Evolutionary conservation across 1,140 invertebrate species (phyloP), one percentile per base, ranked within the genome.

Genomic region (Phymorhynchus buccinoides): DNA sequence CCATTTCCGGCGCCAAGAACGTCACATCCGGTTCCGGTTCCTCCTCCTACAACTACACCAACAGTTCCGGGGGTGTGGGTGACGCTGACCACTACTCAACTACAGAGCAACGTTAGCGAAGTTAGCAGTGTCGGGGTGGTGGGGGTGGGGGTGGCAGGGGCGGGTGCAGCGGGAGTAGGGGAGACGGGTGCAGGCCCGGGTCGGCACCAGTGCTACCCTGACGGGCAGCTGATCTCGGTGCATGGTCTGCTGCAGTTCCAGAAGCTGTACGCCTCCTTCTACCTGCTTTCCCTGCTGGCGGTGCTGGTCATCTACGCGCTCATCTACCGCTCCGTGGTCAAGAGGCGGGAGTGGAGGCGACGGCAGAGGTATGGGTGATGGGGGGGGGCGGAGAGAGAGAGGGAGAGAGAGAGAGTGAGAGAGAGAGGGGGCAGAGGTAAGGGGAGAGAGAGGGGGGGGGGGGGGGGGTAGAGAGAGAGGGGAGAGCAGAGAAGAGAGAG

Each of bases 261-360:
- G 52, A 91, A 90, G 41, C 85, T 91, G 44, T 90, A 90, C 82
- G 89, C 89, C 4, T 91, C 89, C 0, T 85, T 92, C 14, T 92
- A 90, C 81, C 81, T 91, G 2, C 88, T 91, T 12, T 87, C 90
- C 3, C 87, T 90, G 52, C 80, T 90, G n/a, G 82, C 88, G 9
- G 90, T 92, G 6, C 87, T 86, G 39, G 87, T 91, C 62, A 86
- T 92, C 39, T 92, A 92, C 82, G 89, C 87, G n/a, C 81, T 92
- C 2, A 90, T 92, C 73, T 90, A 89, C 78, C 85, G 86, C 75
- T 91, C 90, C 12, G 88, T 92, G 18, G 84, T 89, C 30, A 37
- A 84, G 56, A 56, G 90, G n/a, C 75, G 91, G 32, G 86, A 85
- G 14, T 89, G 87, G 84, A 85, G 89, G 27, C 84, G 73, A 42